Percentiles rank a stretch among this genome's conserved stretches.
phyloP scores from a whole-genome alignment of 2,888 invertebrate species.

The Drosophila formosana region DNA sequence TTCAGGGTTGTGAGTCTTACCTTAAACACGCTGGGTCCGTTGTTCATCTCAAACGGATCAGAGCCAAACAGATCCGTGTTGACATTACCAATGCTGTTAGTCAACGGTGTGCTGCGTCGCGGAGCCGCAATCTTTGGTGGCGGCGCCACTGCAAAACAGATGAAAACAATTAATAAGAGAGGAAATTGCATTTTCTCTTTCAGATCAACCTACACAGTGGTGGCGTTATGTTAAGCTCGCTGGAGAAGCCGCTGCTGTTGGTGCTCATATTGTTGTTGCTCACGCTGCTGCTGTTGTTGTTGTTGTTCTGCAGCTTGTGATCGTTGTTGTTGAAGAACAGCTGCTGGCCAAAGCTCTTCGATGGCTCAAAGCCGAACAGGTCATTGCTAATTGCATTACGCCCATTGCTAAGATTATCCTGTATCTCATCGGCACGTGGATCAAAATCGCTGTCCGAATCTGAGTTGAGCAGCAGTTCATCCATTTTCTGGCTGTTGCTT shows the following conservation, averaged over 20 bases:
- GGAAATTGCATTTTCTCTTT: not conserved
- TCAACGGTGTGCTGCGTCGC: slow-evolving; percentile 82
- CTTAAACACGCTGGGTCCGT: slow-evolving; percentile 83
- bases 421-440: slow-evolving; percentile 92
- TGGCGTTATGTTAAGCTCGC: slow-evolving; percentile 86
- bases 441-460: slow-evolving; percentile 95
- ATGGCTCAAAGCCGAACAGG: slow-evolving; percentile 85
- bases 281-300: slow-evolving; percentile 70
- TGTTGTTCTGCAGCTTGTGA: slow-evolving; percentile 79
- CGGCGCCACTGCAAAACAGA: slow-evolving; percentile 90
- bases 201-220: slow-evolving; percentile 88
- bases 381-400: slow-evolving; percentile 82
- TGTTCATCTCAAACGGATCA: slow-evolving; percentile 88
- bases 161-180: not conserved
- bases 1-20: slow-evolving; percentile 51
- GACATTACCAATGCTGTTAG: slow-evolving; percentile 62
- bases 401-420: slow-evolving; percentile 82
- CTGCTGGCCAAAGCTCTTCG: slow-evolving; percentile 85
- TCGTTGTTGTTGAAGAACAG: slow-evolving; percentile 85
- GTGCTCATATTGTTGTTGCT: slow-evolving; percentile 68
- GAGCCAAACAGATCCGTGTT: slow-evolving; percentile 92
- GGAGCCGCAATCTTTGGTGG: slow-evolving; percentile 92
- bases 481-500: slow-evolving; percentile 91
- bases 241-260: slow-evolving; percentile 83
- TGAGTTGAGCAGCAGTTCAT: slow-evolving; percentile 90